Percentiles rank a stretch among this genome's conserved stretches.
phyloP scores from a whole-genome alignment of 2,113 vertebrate genomes.

The Lanius collurio region DNA sequence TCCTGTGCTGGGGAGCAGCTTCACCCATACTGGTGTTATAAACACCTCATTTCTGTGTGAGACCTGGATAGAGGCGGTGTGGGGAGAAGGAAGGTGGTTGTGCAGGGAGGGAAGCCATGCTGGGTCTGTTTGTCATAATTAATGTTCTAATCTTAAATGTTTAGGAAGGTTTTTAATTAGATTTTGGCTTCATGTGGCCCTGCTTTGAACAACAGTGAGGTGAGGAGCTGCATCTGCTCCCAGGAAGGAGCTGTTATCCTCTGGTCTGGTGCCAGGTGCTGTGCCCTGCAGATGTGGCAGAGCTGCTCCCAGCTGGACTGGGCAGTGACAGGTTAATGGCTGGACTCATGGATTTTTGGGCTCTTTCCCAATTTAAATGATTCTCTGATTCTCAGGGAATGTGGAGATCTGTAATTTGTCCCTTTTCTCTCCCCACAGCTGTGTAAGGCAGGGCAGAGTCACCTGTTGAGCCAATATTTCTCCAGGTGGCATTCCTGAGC shows the following conservation, averaged over 20 bases:
- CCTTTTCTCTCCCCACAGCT: neutral
- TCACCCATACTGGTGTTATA: accelerated
- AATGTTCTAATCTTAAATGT: neutral
- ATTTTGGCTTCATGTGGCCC: accelerated
- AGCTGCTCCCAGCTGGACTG: neutral
- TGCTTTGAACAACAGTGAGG: neutral
- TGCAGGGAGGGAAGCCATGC: neutral
- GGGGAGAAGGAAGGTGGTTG: neutral
- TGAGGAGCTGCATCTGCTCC: neutral
- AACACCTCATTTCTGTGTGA: neutral
- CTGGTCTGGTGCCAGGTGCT: neutral
- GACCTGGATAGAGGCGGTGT: neutral
- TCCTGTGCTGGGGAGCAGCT: neutral
- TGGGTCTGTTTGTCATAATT: neutral
- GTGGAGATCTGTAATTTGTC: neutral
- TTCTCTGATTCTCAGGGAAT: neutral
- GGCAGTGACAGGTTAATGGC: neutral
- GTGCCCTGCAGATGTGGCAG: neutral
- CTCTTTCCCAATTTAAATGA: neutral
- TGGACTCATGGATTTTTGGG: neutral
- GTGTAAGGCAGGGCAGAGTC: neutral
- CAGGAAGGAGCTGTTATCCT: neutral
- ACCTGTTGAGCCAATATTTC: neutral
- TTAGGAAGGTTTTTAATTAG: neutral
- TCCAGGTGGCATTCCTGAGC: neutral